Evolutionary conservation across 2,797 vertebrate species (phyloP).

Genomic region (Epinephelus awoara): DNA sequence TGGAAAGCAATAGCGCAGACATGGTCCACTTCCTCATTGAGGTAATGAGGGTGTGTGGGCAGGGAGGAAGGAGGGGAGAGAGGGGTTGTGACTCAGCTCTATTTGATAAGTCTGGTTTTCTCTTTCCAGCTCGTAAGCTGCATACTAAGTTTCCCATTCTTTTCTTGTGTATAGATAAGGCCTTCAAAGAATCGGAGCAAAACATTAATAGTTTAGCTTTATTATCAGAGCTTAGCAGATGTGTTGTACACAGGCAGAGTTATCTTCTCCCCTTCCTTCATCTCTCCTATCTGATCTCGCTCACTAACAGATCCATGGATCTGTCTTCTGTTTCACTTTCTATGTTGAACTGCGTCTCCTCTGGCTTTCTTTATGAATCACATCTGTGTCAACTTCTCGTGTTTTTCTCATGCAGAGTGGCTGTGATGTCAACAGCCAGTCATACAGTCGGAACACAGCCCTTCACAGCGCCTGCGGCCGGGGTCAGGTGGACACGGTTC

Average conservation of each 20-base stretch:
- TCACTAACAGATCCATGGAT: neutral
- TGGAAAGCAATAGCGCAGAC: constrained; percentile 88
- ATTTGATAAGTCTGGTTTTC: constrained; percentile 41
- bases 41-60: constrained; percentile 78
- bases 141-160: constrained; percentile 29
- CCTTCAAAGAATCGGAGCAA: constrained; percentile 21
- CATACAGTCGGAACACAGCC: constrained; percentile 93
- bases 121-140: constrained; percentile 34
- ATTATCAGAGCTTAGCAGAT: constrained; percentile 22
- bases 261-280: constrained; percentile 4
- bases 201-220: constrained; percentile 8
- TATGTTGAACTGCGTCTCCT: constrained; percentile 2
- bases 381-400: constrained; percentile 23
- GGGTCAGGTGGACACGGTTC: constrained; percentile 89
- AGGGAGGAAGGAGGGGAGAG: constrained; percentile 22
- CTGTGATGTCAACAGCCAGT: constrained; percentile 91
- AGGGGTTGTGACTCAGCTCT: constrained; percentile 61
- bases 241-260: neutral
- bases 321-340: constrained; percentile 26
- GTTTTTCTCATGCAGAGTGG: constrained; percentile 81
- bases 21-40: constrained; percentile 92
- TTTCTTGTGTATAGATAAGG: constrained; percentile 28
- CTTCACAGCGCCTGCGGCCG: constrained; percentile 91
- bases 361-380: constrained; percentile 49
- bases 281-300: constrained; percentile 6